A percentile compares a stretch with the other conserved stretches of the same genome.
Evolutionary conservation across 2,888 invertebrate species (phyloP).

Genomic region (Microctonus aethiopoides): DNA sequence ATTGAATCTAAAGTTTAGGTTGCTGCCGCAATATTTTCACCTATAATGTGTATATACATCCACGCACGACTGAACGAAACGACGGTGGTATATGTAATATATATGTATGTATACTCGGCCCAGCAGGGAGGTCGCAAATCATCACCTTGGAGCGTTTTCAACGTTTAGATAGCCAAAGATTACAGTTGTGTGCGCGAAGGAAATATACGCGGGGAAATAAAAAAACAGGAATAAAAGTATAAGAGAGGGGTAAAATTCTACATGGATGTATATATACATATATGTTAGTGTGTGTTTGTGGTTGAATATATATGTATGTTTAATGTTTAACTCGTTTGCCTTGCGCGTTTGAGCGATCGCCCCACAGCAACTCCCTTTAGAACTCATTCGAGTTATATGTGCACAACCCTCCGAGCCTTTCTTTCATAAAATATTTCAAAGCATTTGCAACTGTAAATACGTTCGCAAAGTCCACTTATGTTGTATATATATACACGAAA

Average conservation of each 20-base stretch:
- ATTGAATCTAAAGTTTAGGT: conserved; percentile 65
- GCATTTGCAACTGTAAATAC: conserved; percentile 22
- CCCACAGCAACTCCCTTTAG: conserved; percentile 16
- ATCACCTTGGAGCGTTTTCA: conserved; percentile 55
- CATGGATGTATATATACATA: neutral
- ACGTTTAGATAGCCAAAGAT: conserved; percentile 63
- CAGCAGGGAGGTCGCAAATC: conserved; percentile 65
- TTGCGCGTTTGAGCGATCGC: neutral
- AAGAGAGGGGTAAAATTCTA: neutral
- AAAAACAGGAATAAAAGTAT: neutral
- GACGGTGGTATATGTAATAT: neutral
- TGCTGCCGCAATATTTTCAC: conserved; percentile 45
- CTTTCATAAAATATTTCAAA: conserved; percentile 34
- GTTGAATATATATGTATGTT: neutral
- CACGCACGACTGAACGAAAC: neutral
- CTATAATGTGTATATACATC: conserved; percentile 35
- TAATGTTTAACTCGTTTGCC: neutral
- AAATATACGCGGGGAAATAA: neutral
- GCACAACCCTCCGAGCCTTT: conserved; percentile 23
- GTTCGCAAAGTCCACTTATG: conserved; percentile 35
- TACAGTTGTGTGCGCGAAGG: conserved; percentile 50
- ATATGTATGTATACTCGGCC: conserved; percentile 35
- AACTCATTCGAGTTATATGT: conserved; percentile 17
- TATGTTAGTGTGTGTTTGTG: neutral
- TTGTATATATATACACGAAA: conserved; percentile 39